Percentiles rank a stretch among this genome's conserved stretches.
Conservation (phyloP, 2,888 invertebrate species). For the Lithophane leautieri region DNA sequence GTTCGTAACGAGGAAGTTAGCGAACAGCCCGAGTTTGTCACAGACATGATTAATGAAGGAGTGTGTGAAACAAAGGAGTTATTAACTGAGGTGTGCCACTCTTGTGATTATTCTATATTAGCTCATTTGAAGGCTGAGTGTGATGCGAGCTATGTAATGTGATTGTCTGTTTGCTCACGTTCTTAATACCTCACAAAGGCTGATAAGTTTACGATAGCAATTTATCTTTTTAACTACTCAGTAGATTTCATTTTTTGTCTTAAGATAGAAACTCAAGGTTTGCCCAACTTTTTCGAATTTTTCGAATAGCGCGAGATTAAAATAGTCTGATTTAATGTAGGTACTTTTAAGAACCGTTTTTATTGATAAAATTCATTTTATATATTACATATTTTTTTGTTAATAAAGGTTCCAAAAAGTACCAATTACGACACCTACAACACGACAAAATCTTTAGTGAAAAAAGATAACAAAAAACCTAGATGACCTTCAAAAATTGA, state of each 20-base stretch:
- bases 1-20: constrained; percentile 54
- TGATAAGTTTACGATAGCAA: background rate
- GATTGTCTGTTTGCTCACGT: constrained; percentile 30
- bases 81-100: constrained; percentile 39
- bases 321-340: background rate
- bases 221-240: background rate
- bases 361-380: background rate
- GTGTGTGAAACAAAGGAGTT: constrained; percentile 53
- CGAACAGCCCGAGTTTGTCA: constrained; percentile 45
- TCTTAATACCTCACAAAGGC: background rate
- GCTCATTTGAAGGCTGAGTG: constrained; percentile 49
- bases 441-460: background rate
- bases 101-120: constrained; percentile 55
- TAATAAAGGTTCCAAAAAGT: background rate
- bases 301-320: too few species aligned
- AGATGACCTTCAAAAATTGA: background rate
- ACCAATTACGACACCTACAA: background rate
- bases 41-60: constrained; percentile 62
- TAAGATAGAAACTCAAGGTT: too few species aligned
- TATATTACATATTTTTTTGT: background rate
- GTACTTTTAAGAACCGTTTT: background rate
- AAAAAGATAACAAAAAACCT: background rate
- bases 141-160: constrained; percentile 35
- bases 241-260: background rate
- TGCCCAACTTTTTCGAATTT: background rate